Percentiles rank a stretch among this genome's conserved stretches.
phyloP scores from a whole-genome alignment of 1,140 invertebrate species.

The Zeugodacus cucurbitae region DNA sequence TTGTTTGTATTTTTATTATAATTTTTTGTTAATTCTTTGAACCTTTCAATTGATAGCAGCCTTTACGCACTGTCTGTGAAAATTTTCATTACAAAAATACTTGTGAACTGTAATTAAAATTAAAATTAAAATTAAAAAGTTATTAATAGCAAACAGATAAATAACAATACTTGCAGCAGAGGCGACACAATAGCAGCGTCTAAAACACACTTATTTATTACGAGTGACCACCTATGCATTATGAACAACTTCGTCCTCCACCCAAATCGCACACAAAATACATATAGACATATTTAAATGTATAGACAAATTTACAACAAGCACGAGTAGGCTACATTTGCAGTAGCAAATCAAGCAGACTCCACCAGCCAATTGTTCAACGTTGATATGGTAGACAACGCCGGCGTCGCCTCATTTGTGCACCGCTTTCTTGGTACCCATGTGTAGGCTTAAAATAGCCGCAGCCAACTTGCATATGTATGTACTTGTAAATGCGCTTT shows the following conservation, averaged over 20 bases:
- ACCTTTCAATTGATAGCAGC: background rate
- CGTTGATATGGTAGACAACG: background rate
- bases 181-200: background rate
- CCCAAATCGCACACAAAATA: background rate
- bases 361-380: background rate
- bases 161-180: background rate
- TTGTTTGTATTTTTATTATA: background rate
- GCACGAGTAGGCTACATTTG: background rate
- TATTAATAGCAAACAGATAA: background rate
- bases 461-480: background rate
- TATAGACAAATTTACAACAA: background rate
- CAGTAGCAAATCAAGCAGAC: background rate
- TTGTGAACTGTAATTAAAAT: background rate
- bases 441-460: constrained; percentile 28
- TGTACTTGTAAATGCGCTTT: background rate
- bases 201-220: background rate
- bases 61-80: background rate
- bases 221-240: background rate
- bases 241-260: background rate
- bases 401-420: background rate
- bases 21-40: background rate
- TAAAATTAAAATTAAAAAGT: background rate
- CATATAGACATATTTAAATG: background rate
- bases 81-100: background rate
- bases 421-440: background rate